These are phyloP conservation scores for Magallana ariakensis DNA, from an alignment of 1,140 invertebrate genomes.

Conservation along the genomic window DNA sequence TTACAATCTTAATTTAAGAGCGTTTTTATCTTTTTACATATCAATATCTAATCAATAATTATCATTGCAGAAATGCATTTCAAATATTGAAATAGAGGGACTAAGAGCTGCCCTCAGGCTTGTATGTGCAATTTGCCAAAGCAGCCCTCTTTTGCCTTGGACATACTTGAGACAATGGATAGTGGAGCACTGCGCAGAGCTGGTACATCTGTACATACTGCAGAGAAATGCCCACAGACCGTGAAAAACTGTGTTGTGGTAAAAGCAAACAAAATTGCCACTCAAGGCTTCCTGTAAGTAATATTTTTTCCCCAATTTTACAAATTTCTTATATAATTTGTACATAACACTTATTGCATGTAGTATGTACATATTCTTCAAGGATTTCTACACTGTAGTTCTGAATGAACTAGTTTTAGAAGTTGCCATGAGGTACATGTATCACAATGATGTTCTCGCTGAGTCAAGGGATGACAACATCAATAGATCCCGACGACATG, in stretches of 20 bases:
- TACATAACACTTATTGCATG: no score
- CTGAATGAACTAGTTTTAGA: slow-evolving; percentile 13
- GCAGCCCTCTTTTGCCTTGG: not conserved
- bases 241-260: slow-evolving; percentile 21
- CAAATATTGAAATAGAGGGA: not conserved
- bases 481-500: slow-evolving; percentile 34
- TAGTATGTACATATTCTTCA: not conserved
- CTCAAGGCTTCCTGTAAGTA: slow-evolving; percentile 38
- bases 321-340: no score
- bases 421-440: slow-evolving; percentile 30
- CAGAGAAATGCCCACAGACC: slow-evolving; percentile 34
- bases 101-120: not conserved
- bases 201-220: slow-evolving; percentile 27
- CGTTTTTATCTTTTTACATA: no score
- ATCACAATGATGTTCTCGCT: slow-evolving; percentile 1
- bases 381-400: slow-evolving; percentile 8
- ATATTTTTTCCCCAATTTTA: not conserved
- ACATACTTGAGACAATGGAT: not conserved
- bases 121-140: slow-evolving; percentile 15
- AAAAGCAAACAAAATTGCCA: not conserved
- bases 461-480: slow-evolving; percentile 21
- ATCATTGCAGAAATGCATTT: not conserved
- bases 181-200: not conserved
- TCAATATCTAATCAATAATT: not conserved
- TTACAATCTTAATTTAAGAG: not conserved